These are phyloP conservation scores for Harpagoxenus sublaevis DNA, from an alignment of 2,888 invertebrate genomes.

Conservation along the genomic window DNA sequence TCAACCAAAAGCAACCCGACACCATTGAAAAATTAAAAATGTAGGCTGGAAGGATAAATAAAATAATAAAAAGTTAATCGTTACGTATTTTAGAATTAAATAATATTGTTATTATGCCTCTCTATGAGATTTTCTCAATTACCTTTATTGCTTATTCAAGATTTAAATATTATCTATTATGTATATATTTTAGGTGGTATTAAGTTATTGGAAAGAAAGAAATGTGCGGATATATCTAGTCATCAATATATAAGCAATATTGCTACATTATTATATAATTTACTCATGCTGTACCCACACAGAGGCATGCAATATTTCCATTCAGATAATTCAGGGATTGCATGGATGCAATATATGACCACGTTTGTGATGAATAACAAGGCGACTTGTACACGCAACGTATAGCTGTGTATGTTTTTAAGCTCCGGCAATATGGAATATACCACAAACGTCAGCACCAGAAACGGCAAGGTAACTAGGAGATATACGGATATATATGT, in stretches of 20 bases:
- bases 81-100: neutral
- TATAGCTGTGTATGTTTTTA: conserved; percentile 82
- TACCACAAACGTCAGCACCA: conserved; percentile 81
- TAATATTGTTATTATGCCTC: neutral
- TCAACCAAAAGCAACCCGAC: conserved; percentile 94
- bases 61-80: conserved; percentile 2
- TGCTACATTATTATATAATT: neutral
- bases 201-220: neutral
- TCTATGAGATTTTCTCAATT: neutral
- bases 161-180: neutral
- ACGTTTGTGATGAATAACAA: conserved; percentile 78
- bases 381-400: conserved; percentile 80
- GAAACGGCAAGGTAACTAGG: conserved; percentile 81
- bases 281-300: conserved; percentile 68
- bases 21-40: conserved; percentile 92
- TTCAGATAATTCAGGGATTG: conserved; percentile 19
- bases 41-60: conserved; percentile 89
- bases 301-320: conserved; percentile 71
- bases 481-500: conserved; percentile 70
- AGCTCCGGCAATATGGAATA: conserved; percentile 82
- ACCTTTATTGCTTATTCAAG: neutral
- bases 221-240: neutral
- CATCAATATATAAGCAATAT: neutral
- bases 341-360: conserved; percentile 72
- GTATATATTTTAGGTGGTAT: neutral